These are phyloP conservation scores for Megastigmus dorsalis DNA, from an alignment of 2,888 invertebrate genomes.

Conservation along the genomic window DNA sequence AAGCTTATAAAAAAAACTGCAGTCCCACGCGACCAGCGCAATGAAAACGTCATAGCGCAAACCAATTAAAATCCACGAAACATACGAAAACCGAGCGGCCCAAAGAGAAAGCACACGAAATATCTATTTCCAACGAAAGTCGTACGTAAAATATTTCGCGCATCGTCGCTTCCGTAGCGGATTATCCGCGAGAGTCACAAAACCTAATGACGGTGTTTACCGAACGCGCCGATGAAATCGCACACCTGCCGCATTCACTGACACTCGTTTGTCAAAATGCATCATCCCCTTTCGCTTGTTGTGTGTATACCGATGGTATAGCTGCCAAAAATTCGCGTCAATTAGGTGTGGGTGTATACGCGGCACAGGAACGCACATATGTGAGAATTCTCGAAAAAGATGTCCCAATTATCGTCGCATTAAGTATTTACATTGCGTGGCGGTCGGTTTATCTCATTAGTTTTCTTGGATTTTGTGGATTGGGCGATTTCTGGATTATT, in stretches of 20 bases:
- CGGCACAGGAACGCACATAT: not conserved
- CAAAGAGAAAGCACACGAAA: not conserved
- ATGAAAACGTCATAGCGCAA: not conserved
- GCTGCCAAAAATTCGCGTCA: conserved; percentile 17
- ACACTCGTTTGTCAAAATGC: conserved; percentile 22
- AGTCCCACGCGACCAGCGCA: not conserved
- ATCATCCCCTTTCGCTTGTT: not conserved
- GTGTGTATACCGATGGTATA: not conserved
- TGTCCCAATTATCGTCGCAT: not conserved
- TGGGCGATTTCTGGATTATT: too few relatives aligned
- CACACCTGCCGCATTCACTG: not conserved
- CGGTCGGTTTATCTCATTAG: too few relatives aligned
- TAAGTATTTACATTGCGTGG: too few relatives aligned
- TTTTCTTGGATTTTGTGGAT: too few relatives aligned
- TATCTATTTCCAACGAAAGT: not conserved
- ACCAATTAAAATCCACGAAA: not conserved
- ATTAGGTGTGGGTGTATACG: not conserved
- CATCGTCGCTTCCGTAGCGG: not conserved
- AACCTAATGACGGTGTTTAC: conserved; percentile 3
- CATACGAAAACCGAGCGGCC: not conserved
- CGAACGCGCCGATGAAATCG: not conserved
- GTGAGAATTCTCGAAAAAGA: not conserved
- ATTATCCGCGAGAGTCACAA: not conserved
- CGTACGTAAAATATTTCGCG: not conserved
- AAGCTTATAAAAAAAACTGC: not conserved